phyloP scores from a whole-genome alignment of 2,113 vertebrate genomes.

The Tringa solitaria region DNA sequence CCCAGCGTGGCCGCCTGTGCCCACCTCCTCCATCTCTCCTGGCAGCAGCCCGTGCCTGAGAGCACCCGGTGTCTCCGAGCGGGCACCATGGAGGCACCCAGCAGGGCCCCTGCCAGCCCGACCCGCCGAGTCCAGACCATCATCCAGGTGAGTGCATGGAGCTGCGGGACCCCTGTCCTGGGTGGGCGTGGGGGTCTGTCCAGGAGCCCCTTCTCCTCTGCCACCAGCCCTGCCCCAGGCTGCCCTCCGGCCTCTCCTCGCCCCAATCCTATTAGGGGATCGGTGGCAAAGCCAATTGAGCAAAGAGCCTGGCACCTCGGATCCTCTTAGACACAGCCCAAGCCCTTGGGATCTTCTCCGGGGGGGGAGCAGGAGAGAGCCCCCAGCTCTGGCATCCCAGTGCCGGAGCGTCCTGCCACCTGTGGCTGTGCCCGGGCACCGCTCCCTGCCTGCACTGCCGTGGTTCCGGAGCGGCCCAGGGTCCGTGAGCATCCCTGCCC shows the following conservation, averaged over 20 bases:
- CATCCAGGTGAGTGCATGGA: slow-evolving; percentile 59
- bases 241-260: neutral
- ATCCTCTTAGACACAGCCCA: slow-evolving; percentile 33
- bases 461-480: neutral
- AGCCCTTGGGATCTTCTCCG: neutral
- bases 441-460: fast-evolving
- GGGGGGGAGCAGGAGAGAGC: neutral
- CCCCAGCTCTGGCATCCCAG: fast-evolving
- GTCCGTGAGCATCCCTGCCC: neutral
- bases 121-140: slow-evolving; percentile 40
- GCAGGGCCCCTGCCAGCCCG: slow-evolving; percentile 14
- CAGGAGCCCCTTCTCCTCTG: neutral
- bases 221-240: neutral
- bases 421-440: neutral
- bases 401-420: neutral
- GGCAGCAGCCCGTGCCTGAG: neutral
- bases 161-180: neutral
- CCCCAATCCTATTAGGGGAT: neutral
- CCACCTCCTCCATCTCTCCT: neutral
- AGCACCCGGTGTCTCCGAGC: fast-evolving
- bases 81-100: slow-evolving; percentile 56
- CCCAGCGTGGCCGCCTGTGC: fast-evolving
- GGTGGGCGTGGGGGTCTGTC: fast-evolving
- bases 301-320: neutral
- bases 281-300: neutral